These are phyloP conservation scores for Pelusios castaneus DNA, from an alignment of 2,113 vertebrate species.

Conservation along the genomic window DNA sequence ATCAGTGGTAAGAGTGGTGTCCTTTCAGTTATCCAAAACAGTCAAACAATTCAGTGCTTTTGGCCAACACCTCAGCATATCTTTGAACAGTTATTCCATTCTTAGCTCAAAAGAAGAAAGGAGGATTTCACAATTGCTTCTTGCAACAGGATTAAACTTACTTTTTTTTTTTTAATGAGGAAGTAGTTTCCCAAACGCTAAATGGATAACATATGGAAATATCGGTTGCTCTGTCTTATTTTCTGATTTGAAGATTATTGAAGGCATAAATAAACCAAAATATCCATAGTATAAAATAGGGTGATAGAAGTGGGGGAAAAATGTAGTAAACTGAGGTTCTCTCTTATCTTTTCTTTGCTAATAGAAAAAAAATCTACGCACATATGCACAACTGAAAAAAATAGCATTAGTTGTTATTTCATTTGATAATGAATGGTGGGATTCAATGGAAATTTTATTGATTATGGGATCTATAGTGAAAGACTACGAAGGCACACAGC, in stretches of 20 bases:
- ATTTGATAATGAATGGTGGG: background rate
- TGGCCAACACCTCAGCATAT: background rate
- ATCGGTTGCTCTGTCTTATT: background rate
- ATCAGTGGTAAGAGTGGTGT: background rate
- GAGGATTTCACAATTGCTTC: background rate
- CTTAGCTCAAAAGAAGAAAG: background rate
- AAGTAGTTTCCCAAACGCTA: background rate
- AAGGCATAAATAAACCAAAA: background rate
- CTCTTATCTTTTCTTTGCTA: background rate
- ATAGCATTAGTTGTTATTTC: background rate
- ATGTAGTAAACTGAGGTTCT: background rate
- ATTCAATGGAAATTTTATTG: background rate
- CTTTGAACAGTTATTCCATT: background rate
- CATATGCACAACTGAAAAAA: background rate
- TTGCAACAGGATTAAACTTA: background rate
- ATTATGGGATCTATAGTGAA: background rate
- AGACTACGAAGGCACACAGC: background rate
- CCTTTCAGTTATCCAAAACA: background rate
- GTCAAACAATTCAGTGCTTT: background rate
- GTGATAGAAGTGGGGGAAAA: background rate
- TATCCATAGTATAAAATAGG: background rate
- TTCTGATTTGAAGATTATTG: background rate
- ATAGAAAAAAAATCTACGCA: background rate
- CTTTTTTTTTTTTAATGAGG: background rate
- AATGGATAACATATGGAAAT: background rate